Base-by-base conservation (phyloP, 2,797 vertebrate genomes). In the Apodemus agrarius region DNA sequence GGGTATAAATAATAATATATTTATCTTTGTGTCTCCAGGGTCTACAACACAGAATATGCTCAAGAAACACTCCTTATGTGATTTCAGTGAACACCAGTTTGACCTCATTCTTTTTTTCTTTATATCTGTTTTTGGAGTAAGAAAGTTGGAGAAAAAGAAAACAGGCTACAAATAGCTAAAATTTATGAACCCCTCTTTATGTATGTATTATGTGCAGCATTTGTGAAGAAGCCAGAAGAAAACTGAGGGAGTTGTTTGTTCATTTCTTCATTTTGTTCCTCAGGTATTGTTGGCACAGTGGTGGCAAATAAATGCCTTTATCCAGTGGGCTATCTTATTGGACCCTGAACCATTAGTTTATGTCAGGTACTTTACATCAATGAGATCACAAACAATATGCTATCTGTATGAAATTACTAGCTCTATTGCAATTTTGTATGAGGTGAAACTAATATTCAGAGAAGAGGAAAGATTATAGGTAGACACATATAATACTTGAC, bases 51-150 rank as follows among this genome's bases (percentile, higher is more conserved):
- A 93, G 46, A 90, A 95, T 34, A 84, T 96, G 74, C 57, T 94
- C 34, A 97, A 94, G 94, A 95, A 97, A 96, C 46, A 79, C 85
- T 72, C 79, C 89, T 9, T 93, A n/a, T 93, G 86, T 93, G 16
- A 88, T 67, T 74, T 87, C 54, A 54, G 5, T 49, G 46, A 91
- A 88, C 22, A 57, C 3, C 21, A 91, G 0, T 88, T 52, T 94
- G 54, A 74, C 24, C 52, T 92, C 83, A 93, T 34, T 89, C 40
- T 21, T 94, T 84, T 49, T 89, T n/a, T 74, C 43, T 61, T 76
- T 14, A 52, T 78, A 49, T 93, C 72, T 80, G 91, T 61, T 95
- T 95, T 90, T 91, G 49, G 81, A 59, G 13, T 17, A 52, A 52
- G 52, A 74, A 96, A 87, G 37, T 19, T 91, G 13, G 9, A 82